Conservation (phyloP, 2,888 invertebrate genomes). For the Harmothoe impar region DNA sequence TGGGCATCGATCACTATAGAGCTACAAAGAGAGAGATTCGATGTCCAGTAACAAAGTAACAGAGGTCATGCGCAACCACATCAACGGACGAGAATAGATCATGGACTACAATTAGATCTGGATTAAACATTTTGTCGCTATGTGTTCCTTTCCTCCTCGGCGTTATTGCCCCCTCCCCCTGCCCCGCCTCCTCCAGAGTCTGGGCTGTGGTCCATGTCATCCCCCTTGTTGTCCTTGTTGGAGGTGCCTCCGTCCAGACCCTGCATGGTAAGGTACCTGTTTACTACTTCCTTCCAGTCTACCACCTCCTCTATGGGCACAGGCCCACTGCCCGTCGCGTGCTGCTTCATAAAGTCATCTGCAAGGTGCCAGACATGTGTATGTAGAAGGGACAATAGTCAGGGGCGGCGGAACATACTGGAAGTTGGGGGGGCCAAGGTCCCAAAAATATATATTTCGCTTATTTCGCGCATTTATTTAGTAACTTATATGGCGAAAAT, state of each 20-base stretch:
- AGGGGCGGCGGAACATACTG: not conserved
- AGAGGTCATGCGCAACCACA: too few relatives aligned
- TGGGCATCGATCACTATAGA: too few relatives aligned
- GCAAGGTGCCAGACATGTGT: not conserved
- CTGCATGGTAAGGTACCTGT: slow-evolving; percentile 74
- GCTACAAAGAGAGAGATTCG: too few relatives aligned
- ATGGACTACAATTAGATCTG: too few relatives aligned
- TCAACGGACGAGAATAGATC: too few relatives aligned
- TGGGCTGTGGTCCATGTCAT: not conserved
- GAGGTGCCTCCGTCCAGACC: slow-evolving; percentile 64
- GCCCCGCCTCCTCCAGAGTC: not conserved
- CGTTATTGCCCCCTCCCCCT: not conserved
- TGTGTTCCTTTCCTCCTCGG: not conserved
- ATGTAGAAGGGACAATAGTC: not conserved
- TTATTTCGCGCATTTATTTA: too few relatives aligned
- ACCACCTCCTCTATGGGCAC: slow-evolving; percentile 81
- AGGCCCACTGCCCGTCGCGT: slow-evolving; percentile 72
- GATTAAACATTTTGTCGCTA: not conserved
- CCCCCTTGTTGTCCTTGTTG: not conserved
- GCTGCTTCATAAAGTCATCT: slow-evolving; percentile 62
- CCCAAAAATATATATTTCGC: too few relatives aligned
- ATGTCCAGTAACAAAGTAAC: too few relatives aligned
- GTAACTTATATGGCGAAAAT: too few relatives aligned
- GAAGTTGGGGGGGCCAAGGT: too few relatives aligned
- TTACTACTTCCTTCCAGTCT: slow-evolving; percentile 80